phyloP scores from a whole-genome alignment of 1,140 invertebrate species.

The Apis florea region DNA sequence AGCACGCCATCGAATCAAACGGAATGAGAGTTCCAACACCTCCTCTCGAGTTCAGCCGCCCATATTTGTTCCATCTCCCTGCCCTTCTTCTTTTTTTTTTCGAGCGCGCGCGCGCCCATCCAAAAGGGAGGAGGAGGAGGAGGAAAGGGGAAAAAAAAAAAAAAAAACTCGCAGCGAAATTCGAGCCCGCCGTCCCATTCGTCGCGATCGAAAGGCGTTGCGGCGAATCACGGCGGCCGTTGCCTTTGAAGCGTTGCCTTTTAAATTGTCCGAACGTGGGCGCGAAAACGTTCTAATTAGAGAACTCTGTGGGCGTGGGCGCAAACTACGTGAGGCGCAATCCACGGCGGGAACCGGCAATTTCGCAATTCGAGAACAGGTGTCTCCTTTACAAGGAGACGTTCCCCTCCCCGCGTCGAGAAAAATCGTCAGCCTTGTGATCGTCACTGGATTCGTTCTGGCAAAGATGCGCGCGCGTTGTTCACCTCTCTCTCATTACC shows the following conservation, averaged over 20 bases:
- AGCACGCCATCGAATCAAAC: background rate
- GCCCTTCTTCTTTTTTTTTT: background rate
- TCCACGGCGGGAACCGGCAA: conserved; percentile 10
- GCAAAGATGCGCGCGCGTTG: background rate
- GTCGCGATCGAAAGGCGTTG: conserved; percentile 12
- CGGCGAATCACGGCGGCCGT: conserved; percentile 35
- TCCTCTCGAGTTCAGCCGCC: background rate
- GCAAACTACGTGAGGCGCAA: conserved; percentile 37
- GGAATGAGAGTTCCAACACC: background rate
- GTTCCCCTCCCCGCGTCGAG: too few relatives aligned
- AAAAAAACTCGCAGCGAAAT: background rate
- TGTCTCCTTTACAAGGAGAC: conserved; percentile 10
- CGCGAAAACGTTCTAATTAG: conserved; percentile 58
- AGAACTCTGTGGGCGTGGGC: conserved; percentile 42
- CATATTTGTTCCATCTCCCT: conserved; percentile 9
- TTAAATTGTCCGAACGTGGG: conserved; percentile 45
- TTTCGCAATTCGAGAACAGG: conserved; percentile 24
- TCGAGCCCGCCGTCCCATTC: background rate
- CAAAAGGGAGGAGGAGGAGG: too few relatives aligned
- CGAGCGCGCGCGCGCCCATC: background rate
- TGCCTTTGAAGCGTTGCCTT: conserved; percentile 54
- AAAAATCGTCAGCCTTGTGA: conserved; percentile 28
- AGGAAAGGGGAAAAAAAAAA: background rate
- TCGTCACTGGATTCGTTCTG: background rate
- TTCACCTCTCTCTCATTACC: conserved; percentile 2